These are phyloP conservation scores for Gorilla gorilla DNA, from an alignment of 2,113 vertebrate species.

Conservation along the genomic window DNA sequence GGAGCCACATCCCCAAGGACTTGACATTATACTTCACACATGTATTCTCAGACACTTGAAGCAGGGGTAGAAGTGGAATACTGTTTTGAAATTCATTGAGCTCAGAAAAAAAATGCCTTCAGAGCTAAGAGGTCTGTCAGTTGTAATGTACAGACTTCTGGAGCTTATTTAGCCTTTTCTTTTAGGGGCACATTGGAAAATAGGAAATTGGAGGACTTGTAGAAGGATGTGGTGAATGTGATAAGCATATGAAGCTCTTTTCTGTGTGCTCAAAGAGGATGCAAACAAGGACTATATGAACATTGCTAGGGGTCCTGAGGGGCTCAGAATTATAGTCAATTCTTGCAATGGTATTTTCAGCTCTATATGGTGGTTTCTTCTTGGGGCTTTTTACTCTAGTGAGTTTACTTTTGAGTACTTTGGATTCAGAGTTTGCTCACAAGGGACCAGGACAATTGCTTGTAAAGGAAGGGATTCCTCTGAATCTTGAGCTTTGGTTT, in stretches of 20 bases:
- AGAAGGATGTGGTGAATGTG: not conserved
- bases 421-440: constrained; percentile 44
- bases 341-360: not conserved
- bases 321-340: not conserved
- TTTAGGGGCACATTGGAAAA: not conserved
- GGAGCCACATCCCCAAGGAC: not conserved
- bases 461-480: not conserved
- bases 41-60: not conserved
- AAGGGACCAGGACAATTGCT: not conserved
- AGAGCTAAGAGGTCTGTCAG: constrained; percentile 18
- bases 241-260: not conserved
- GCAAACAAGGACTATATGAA: not conserved
- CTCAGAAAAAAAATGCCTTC: not conserved
- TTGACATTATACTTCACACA: not conserved
- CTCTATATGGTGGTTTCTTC: constrained; percentile 32
- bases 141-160: not conserved
- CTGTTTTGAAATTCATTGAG: constrained; percentile 26
- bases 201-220: not conserved
- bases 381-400: constrained; percentile 30
- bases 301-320: not conserved
- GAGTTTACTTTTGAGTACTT: constrained; percentile 46
- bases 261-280: not conserved
- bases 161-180: not conserved
- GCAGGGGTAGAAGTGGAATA: not conserved
- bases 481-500: constrained; percentile 54